A percentile compares a stretch with the other conserved stretches of the same genome.
These are phyloP conservation scores for Pleuronectes platessa DNA, from an alignment of 2,113 vertebrate species.

Conservation along the genomic window DNA sequence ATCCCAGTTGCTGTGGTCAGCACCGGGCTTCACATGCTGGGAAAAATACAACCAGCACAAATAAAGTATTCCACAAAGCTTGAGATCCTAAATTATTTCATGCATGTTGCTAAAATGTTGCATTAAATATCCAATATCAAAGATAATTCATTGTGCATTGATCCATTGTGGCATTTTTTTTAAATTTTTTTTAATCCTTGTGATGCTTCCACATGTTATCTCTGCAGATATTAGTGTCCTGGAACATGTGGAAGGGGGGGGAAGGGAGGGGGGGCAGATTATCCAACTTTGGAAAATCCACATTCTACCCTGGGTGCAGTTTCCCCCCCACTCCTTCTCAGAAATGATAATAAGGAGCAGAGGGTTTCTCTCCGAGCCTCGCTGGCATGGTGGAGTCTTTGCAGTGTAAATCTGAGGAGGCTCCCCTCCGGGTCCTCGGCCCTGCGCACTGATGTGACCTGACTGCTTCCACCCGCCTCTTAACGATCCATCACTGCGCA, in stretches of 20 bases:
- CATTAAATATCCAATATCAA: neutral
- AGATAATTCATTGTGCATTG: conserved; percentile 2
- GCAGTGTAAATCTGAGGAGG: conserved; percentile 33
- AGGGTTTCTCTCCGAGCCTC: neutral
- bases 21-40: neutral
- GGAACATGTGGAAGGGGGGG: neutral
- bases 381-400: neutral
- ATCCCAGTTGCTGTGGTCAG: neutral
- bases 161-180: neutral
- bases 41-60: no score
- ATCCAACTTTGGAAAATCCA: neutral
- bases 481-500: conserved; percentile 59
- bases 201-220: conserved; percentile 8
- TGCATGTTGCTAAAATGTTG: neutral
- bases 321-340: no score
- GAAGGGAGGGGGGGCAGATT: neutral
- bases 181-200: neutral
- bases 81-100: neutral
- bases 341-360: neutral
- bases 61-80: neutral
- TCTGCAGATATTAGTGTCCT: conserved; percentile 24
- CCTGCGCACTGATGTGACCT: conserved; percentile 32
- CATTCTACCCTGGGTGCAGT: neutral
- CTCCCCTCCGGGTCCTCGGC: neutral
- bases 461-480: conserved; percentile 25